Evolutionary conservation across 2,888 invertebrate species (phyloP).

Genomic region (Subacronicta megacephala): DNA sequence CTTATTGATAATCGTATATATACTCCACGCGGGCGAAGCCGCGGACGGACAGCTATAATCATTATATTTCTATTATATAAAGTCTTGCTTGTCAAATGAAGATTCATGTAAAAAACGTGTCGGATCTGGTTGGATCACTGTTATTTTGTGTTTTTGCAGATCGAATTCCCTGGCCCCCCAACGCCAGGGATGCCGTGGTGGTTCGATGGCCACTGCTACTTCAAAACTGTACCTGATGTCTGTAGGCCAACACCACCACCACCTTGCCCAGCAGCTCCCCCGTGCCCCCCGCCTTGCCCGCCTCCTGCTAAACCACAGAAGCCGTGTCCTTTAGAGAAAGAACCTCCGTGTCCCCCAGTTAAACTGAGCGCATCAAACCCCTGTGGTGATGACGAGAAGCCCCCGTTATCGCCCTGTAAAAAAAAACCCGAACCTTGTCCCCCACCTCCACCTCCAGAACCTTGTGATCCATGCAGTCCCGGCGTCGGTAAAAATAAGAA

Average conservation of each 20-base stretch:
- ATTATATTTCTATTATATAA: too few species aligned
- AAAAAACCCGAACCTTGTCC: conserved; percentile 1
- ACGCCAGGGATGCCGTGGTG: conserved; percentile 78
- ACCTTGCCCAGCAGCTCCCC: conserved; percentile 17
- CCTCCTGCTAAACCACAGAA: neutral
- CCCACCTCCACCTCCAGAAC: neutral
- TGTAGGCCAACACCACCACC: neutral
- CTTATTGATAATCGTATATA: too few species aligned
- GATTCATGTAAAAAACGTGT: too few species aligned
- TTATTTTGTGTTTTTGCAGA: conserved; percentile 53
- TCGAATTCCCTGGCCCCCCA: conserved; percentile 69
- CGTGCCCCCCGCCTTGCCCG: conserved; percentile 2
- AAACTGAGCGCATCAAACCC: neutral
- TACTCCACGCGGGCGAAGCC: too few species aligned
- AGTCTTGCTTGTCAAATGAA: too few species aligned
- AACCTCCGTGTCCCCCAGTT: neutral
- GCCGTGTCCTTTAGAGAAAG: neutral
- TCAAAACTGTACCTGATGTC: conserved; percentile 56
- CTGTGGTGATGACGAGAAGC: neutral
- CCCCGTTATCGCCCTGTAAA: neutral
- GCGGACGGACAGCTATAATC: too few species aligned
- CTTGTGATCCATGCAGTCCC: conserved; percentile 8
- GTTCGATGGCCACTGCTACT: conserved; percentile 83
- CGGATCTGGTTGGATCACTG: too few species aligned
- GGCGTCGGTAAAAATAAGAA: neutral